Conservation (phyloP, 2,888 invertebrate species). For the Apotomis capreana region DNA sequence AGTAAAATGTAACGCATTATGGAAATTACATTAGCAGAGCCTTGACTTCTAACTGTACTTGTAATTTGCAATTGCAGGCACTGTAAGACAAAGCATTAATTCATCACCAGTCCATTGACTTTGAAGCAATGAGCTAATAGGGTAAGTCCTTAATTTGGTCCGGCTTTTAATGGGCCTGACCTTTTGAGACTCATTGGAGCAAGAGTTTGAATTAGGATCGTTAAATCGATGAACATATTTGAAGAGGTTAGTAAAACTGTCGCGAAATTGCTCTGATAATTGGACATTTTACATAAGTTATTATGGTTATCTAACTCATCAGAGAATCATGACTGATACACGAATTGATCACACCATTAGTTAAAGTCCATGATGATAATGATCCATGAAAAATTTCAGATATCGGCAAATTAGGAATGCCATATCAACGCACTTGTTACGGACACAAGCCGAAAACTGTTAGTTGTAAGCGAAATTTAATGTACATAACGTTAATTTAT, state of each 20-base stretch:
- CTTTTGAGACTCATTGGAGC: conserved; percentile 8
- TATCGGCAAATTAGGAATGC: too few relatives aligned
- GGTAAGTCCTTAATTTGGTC: conserved; percentile 18
- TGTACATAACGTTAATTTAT: too few relatives aligned
- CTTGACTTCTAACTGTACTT: background rate
- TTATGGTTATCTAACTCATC: too few relatives aligned
- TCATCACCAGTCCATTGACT: conserved; percentile 1
- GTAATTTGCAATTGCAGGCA: conserved; percentile 1
- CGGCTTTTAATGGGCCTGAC: conserved; percentile 25
- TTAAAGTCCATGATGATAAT: too few relatives aligned
- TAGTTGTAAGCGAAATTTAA: too few relatives aligned
- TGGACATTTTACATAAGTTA: too few relatives aligned
- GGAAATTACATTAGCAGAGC: background rate
- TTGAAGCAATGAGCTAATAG: conserved; percentile 10
- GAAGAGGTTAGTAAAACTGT: background rate
- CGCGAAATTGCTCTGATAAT: background rate
- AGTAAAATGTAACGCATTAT: background rate
- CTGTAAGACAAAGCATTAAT: conserved; percentile 11
- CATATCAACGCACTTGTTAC: too few relatives aligned
- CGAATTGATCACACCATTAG: too few relatives aligned
- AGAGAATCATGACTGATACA: too few relatives aligned
- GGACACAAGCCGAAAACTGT: too few relatives aligned
- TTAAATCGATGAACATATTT: conserved; percentile 1
- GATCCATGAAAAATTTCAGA: too few relatives aligned
- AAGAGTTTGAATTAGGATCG: background rate